Conservation (phyloP, 2,888 invertebrate genomes). For the Troilus luridus region DNA sequence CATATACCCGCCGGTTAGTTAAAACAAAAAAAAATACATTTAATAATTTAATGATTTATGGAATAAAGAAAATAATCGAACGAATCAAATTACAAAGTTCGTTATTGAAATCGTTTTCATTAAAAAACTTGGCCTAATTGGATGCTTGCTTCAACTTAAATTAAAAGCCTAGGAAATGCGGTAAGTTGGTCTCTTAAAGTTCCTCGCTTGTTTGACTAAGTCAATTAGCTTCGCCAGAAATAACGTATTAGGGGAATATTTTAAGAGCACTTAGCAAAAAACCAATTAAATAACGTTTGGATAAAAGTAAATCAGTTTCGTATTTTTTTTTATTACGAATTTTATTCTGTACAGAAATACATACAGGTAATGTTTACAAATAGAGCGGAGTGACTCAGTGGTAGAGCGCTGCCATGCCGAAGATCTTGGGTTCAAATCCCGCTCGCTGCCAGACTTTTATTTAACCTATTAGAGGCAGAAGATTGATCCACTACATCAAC, state of each 20-base stretch:
- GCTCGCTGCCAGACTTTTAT: too few relatives aligned
- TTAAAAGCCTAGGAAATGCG: slow-evolving; percentile 28
- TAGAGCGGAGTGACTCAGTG: too few relatives aligned
- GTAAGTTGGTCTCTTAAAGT: slow-evolving; percentile 17
- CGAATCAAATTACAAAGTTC: slow-evolving; percentile 10
- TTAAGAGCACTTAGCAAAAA: not conserved
- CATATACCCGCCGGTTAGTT: not conserved
- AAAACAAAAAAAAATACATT: not conserved
- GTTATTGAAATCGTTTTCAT: slow-evolving; percentile 30
- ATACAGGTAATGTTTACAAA: too few relatives aligned
- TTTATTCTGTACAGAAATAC: too few relatives aligned
- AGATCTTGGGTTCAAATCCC: too few relatives aligned
- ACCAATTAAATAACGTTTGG: not conserved
- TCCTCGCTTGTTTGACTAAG: slow-evolving; percentile 1
- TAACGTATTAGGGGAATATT: slow-evolving; percentile 11
- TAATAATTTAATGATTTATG: not conserved
- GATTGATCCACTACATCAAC: too few relatives aligned
- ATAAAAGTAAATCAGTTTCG: not conserved
- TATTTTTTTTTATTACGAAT: too few relatives aligned
- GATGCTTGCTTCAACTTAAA: slow-evolving; percentile 22
- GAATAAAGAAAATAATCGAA: slow-evolving; percentile 17
- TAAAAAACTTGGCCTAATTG: slow-evolving; percentile 12
- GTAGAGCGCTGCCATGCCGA: too few relatives aligned
- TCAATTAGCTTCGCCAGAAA: slow-evolving; percentile 15
- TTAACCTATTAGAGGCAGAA: too few relatives aligned